Base-by-base conservation (phyloP, 2,113 vertebrate genomes). In the Raja brachyura region DNA sequence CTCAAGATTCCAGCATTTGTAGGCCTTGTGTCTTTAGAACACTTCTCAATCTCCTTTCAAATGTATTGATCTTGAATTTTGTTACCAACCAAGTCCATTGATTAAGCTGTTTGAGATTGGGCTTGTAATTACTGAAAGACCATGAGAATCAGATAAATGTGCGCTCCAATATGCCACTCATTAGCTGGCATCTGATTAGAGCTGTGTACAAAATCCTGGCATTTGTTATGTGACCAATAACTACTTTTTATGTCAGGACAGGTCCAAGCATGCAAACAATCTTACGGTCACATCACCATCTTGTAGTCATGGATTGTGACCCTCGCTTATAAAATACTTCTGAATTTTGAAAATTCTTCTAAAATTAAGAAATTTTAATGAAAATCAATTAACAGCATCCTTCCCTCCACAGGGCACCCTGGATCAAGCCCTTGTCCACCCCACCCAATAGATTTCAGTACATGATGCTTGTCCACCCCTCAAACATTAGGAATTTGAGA, bases 401-500 rank as follows among this genome's bases (percentile, higher is more conserved):
- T 86, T 86, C 83, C 83, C 63, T 63, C 83, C 56, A 63, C 83
- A 86, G 31, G 56, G 61, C 83, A 86, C 28, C 83, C 61, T 63
- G 59, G 83, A 86, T 86, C 28, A 31, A 31, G 13, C 56, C 16
- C 28, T 63, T n/a, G 14, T 63, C 56, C 7, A 86, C 59, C 83
- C 83, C 83, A 63, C 83, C 83, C 83, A 86, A 31, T 63, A 86
- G 28, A 63, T 86, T 86, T 86, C 83, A 86, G 59, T 28, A 86
- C 63, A 14, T 63, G 83, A 86, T 63, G 59, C 16, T 16, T 86
- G 63, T 86, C 28, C 61, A 86, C n/a, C 14, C 83, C 25, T 86
- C 28, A n/a, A 86, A 63, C 83, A 86, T 28, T 61, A 63, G 28
- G 59, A 86, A 63, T 86, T 28, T 31, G 83, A 63, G 28, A 86